Evolutionary conservation across 2,113 vertebrate genomes (phyloP).

Genomic region (Sceloporus undulatus): DNA sequence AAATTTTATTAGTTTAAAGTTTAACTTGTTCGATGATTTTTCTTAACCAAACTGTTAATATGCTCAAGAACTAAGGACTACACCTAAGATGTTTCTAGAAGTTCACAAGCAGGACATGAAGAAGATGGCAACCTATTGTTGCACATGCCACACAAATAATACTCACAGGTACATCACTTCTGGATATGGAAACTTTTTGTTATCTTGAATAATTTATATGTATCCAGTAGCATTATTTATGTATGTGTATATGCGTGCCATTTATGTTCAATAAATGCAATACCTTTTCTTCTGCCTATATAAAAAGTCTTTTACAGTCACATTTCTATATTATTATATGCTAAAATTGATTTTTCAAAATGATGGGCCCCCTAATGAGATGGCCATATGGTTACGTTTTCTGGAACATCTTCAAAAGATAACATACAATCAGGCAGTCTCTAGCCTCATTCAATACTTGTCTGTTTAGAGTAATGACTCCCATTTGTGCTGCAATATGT

Average conservation of each 20-base stretch:
- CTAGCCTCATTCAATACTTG: slow-evolving; percentile 41
- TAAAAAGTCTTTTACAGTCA: background rate
- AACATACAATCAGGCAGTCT: slow-evolving; percentile 32
- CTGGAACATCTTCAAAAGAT: background rate
- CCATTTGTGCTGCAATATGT: slow-evolving; percentile 52
- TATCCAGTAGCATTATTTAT: background rate
- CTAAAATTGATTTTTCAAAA: background rate
- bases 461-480: slow-evolving; percentile 55
- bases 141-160: background rate
- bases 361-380: background rate
- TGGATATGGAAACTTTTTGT: background rate
- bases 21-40: too few species aligned
- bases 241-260: too few species aligned
- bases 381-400: background rate
- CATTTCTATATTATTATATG: background rate
- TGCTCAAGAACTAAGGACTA: background rate
- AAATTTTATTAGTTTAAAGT: too few species aligned
- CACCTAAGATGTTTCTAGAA: background rate
- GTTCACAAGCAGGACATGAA: background rate
- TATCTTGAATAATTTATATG: background rate
- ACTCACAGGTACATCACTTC: background rate
- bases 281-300: background rate
- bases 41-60: background rate
- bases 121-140: background rate
- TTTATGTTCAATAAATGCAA: background rate